Percentiles rank a stretch among this genome's conserved stretches.
Conservation (phyloP, 2,113 vertebrate genomes). For the Himantopus leucocephalus region DNA sequence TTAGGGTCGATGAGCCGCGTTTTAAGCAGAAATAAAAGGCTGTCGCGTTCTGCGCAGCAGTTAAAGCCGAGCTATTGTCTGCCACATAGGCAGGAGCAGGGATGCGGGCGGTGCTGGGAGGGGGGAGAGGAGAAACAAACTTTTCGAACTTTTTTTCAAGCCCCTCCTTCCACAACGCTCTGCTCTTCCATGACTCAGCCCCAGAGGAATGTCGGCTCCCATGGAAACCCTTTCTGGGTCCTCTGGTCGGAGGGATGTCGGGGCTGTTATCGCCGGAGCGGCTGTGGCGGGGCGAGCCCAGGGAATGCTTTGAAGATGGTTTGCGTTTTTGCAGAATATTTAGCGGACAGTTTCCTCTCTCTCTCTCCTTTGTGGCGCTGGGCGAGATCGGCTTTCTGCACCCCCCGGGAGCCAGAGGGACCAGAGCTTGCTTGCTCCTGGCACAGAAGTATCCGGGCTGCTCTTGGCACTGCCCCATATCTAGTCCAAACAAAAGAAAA, state of each 20-base stretch:
- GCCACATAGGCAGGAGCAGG: conserved; percentile 88
- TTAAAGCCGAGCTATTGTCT: conserved; percentile 77
- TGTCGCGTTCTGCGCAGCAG: neutral
- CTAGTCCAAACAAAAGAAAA: neutral
- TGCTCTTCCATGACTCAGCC: conserved; percentile 79
- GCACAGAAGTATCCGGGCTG: neutral
- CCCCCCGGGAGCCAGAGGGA: neutral
- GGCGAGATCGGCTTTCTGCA: neutral
- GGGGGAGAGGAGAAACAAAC: conserved; percentile 63
- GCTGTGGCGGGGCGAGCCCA: neutral
- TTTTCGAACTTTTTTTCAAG: conserved; percentile 71
- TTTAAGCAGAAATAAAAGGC: neutral
- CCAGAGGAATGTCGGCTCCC: conserved; percentile 88
- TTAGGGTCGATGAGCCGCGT: neutral
- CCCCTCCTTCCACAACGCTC: conserved; percentile 65
- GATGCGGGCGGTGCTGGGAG: conserved; percentile 30
- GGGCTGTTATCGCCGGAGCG: conserved; percentile 45
- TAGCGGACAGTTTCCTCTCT: neutral
- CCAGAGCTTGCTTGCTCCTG: neutral
- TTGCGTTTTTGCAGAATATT: neutral
- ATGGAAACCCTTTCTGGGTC: conserved; percentile 78
- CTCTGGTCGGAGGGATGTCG: conserved; percentile 41
- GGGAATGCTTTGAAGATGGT: conserved; percentile 37
- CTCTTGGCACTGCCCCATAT: neutral
- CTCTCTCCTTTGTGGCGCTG: neutral